Evolutionary conservation across 2,888 invertebrate genomes (phyloP).

Genomic region (Apotomis turbidana): DNA sequence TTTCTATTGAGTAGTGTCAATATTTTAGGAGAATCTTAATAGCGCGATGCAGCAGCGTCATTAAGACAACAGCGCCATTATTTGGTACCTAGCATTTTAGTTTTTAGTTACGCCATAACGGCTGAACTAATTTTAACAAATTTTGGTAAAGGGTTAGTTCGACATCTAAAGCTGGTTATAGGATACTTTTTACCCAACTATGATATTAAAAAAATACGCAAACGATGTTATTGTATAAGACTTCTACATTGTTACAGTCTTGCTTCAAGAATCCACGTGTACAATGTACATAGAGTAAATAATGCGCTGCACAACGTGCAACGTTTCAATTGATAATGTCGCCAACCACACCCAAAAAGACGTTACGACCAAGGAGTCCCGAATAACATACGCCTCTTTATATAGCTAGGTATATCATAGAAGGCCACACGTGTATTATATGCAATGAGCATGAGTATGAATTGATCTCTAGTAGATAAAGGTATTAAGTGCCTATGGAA

Average conservation of each 20-base stretch:
- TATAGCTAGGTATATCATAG: neutral
- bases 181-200: too few species aligned
- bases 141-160: too few species aligned
- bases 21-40: too few species aligned
- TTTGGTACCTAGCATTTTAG: too few species aligned
- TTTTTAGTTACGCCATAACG: too few species aligned
- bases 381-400: neutral
- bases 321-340: slow-evolving; percentile 1
- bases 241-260: neutral
- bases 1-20: too few species aligned
- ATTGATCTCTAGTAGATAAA: neutral
- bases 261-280: neutral
- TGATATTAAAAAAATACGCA: too few species aligned
- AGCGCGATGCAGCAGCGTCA: too few species aligned
- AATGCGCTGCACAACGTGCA: slow-evolving; percentile 10
- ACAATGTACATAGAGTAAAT: slow-evolving; percentile 21
- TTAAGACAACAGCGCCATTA: too few species aligned
- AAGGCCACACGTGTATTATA: slow-evolving; percentile 33
- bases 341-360: neutral
- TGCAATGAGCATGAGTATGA: slow-evolving; percentile 8
- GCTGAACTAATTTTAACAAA: too few species aligned
- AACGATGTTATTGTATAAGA: neutral
- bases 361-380: neutral
- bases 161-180: too few species aligned
- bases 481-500: neutral